Percentiles rank a stretch among this genome's conserved stretches.
Conservation (phyloP, 2,797 vertebrate species). For the Ptychobarbus kaznakovi region DNA sequence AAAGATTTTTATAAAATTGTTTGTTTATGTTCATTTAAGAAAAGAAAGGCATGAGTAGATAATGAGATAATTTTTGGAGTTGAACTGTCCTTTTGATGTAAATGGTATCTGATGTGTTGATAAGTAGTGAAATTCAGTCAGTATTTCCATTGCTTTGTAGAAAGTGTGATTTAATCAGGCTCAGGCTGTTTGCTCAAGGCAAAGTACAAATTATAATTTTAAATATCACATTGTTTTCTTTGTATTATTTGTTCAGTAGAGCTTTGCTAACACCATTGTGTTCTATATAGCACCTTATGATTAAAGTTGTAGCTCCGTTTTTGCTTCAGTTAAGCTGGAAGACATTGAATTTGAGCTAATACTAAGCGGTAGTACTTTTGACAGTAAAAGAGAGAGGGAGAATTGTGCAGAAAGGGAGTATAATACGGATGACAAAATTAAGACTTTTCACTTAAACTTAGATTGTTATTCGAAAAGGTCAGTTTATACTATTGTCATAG, state of each 20-base stretch:
- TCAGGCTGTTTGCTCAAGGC: background rate
- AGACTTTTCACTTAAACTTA: background rate
- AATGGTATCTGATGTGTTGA: background rate
- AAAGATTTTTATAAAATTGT: background rate
- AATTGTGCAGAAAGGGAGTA: conserved; percentile 41
- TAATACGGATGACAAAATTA: conserved; percentile 12
- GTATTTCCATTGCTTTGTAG: background rate
- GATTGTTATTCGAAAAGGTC: background rate
- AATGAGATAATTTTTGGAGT: background rate
- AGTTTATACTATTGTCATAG: background rate
- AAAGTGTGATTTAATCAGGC: background rate
- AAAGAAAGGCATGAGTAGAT: background rate
- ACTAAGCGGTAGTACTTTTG: background rate
- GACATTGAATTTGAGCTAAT: background rate
- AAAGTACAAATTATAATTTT: conserved; percentile 7
- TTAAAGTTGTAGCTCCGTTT: background rate
- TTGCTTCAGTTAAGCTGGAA: conserved; percentile 25
- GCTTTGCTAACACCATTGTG: background rate
- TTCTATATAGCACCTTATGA: background rate
- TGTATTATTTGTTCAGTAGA: conserved; percentile 10
- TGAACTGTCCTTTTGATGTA: background rate
- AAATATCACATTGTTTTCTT: conserved; percentile 7
- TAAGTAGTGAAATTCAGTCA: background rate
- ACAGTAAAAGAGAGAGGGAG: conserved; percentile 65
- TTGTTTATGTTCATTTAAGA: background rate